phyloP scores from a whole-genome alignment of 2,113 vertebrate genomes.

The Peucedramus taeniatus region DNA sequence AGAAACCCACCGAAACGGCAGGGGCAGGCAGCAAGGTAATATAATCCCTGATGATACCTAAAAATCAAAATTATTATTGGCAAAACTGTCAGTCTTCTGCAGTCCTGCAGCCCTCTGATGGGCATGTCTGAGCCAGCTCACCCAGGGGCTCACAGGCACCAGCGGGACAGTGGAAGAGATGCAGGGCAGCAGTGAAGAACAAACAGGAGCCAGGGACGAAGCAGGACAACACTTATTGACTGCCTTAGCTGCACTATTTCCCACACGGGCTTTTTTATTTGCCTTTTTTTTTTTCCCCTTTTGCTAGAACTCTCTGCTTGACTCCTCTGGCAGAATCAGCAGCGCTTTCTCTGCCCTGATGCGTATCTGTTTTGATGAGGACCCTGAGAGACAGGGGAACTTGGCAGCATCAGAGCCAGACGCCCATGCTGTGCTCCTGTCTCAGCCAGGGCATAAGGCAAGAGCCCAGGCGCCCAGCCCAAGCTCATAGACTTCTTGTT shows the following conservation, averaged over 20 bases:
- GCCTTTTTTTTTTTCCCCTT: neutral
- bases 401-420: neutral
- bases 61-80: neutral
- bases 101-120: neutral
- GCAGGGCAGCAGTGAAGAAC: neutral
- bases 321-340: neutral
- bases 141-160: accelerated
- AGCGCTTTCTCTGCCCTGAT: neutral
- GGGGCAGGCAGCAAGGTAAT: neutral
- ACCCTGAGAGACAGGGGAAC: neutral
- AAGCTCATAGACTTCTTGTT: neutral
- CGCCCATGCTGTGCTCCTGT: neutral
- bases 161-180: accelerated
- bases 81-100: neutral
- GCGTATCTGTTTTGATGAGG: neutral
- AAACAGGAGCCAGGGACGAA: neutral
- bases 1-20: neutral
- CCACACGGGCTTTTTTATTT: neutral
- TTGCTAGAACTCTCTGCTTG: neutral
- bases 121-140: neutral
- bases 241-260: neutral
- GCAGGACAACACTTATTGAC: accelerated
- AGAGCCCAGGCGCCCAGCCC: neutral
- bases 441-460: neutral
- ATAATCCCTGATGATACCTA: accelerated